These are phyloP conservation scores for Bugula neritina DNA, from an alignment of 2,888 invertebrate species.

Conservation along the genomic window DNA sequence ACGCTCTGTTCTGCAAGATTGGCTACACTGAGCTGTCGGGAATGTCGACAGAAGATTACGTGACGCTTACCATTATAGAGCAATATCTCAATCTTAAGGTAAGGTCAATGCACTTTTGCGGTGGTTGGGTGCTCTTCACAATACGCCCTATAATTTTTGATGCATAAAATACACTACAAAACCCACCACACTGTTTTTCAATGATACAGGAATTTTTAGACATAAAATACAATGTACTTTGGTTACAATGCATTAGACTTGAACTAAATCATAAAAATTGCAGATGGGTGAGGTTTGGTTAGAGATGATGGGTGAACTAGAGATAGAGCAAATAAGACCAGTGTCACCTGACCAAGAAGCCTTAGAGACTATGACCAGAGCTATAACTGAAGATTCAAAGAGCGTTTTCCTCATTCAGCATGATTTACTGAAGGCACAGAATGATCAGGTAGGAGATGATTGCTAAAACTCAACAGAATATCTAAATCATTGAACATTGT, in stretches of 20 bases:
- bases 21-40: constrained; percentile 52
- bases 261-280: too few species aligned
- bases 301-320: constrained; percentile 47
- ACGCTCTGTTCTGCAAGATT: constrained; percentile 51
- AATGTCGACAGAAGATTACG: constrained; percentile 48
- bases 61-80: constrained; percentile 52
- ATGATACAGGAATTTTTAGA: neutral
- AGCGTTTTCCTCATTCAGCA: constrained; percentile 45
- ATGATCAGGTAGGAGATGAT: constrained; percentile 34
- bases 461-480: too few species aligned
- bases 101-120: constrained; percentile 22
- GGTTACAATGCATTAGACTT: neutral
- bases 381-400: constrained; percentile 46
- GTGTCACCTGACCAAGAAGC: constrained; percentile 52
- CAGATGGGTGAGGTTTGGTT: constrained; percentile 53
- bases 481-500: too few species aligned
- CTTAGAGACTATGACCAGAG: constrained; percentile 48
- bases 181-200: neutral
- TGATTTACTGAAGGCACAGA: constrained; percentile 48
- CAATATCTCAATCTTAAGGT: constrained; percentile 54
- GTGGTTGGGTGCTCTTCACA: too few species aligned
- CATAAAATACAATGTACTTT: neutral
- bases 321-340: constrained; percentile 47
- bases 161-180: neutral
- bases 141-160: neutral